Conservation (phyloP, 2,797 vertebrate species). For the Chelidonichthys spinosus region DNA sequence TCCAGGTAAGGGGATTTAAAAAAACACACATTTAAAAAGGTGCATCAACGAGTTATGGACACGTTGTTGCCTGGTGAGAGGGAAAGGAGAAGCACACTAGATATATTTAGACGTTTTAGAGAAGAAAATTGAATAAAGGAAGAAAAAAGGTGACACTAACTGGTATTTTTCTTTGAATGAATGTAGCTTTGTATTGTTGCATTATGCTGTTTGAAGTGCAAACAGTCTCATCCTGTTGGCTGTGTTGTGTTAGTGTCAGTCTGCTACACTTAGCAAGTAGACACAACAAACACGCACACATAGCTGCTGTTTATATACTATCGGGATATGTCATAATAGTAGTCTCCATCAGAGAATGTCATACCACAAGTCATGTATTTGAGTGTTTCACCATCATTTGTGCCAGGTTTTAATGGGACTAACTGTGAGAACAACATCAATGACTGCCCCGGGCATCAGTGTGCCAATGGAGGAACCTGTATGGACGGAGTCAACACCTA, state of each 20-base stretch:
- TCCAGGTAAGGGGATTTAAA: constrained; percentile 82
- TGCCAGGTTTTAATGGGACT: constrained; percentile 91
- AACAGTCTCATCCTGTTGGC: constrained; percentile 60
- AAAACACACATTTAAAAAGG: neutral
- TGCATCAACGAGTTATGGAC: neutral
- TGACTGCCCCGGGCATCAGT: constrained; percentile 92
- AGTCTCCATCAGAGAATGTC: neutral
- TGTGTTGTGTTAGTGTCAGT: constrained; percentile 44
- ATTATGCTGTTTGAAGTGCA: constrained; percentile 69
- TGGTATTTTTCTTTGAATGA: constrained; percentile 22
- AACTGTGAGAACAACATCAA: constrained; percentile 94
- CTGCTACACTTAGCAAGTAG: constrained; percentile 39
- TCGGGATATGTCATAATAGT: constrained; percentile 9
- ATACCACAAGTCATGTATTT: neutral
- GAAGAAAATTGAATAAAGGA: neutral
- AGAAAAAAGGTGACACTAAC: neutral
- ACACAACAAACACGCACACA: constrained; percentile 48
- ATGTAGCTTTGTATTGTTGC: constrained; percentile 41
- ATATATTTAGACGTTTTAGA: neutral
- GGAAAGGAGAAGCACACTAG: neutral
- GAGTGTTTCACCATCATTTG: constrained; percentile 4
- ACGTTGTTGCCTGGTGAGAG: neutral
- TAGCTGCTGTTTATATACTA: constrained; percentile 39
- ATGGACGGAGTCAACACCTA: constrained; percentile 97
- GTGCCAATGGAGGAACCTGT: constrained; percentile 92